These are phyloP conservation scores for Tachina grossa DNA, from an alignment of 2,888 invertebrate genomes.

Conservation along the genomic window DNA sequence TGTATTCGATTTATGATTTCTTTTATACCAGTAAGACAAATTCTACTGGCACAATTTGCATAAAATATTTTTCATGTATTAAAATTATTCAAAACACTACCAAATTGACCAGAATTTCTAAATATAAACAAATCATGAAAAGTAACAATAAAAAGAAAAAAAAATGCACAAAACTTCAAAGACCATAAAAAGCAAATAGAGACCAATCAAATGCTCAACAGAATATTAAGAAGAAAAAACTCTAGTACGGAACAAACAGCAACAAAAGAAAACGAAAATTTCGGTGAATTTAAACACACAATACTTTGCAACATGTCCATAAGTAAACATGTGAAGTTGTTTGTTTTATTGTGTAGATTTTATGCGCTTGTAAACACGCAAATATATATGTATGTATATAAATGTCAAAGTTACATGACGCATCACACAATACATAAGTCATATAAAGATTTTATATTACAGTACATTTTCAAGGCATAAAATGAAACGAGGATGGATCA, in stretches of 20 bases:
- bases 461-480: neutral
- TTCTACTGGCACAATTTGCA: too few relatives aligned
- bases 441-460: neutral
- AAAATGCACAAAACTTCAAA: neutral
- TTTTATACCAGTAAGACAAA: too few relatives aligned
- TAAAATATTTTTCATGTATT: too few relatives aligned
- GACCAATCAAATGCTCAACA: too few relatives aligned
- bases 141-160: neutral
- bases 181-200: neutral
- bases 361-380: constrained; percentile 41
- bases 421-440: constrained; percentile 18
- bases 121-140: neutral
- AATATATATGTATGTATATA: constrained; percentile 52
- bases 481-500: neutral
- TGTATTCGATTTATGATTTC: too few relatives aligned
- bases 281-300: constrained; percentile 3
- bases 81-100: neutral
- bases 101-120: neutral
- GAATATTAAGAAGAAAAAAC: too few relatives aligned
- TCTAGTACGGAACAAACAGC: neutral
- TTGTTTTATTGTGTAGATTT: constrained; percentile 1
- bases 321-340: too few relatives aligned
- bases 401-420: constrained; percentile 44
- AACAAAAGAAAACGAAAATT: neutral
- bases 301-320: neutral